These are phyloP conservation scores for Styela clava DNA, from an alignment of 23 tunicate species.

Conservation along the genomic window DNA sequence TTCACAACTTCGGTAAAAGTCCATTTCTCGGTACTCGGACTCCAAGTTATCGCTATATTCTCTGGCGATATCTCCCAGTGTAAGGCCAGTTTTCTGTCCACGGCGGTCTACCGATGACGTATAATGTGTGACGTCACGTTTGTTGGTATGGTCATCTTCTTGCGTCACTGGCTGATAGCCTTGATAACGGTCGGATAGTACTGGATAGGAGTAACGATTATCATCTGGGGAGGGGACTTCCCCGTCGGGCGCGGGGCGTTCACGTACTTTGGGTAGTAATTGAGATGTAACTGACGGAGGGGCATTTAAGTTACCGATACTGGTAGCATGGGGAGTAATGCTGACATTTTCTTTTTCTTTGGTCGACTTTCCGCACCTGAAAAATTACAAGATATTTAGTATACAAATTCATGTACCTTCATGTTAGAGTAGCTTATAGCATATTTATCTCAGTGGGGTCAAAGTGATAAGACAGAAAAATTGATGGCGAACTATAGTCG, in stretches of 20 bases:
- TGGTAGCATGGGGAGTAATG: conserved; percentile 11
- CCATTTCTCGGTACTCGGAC: background rate
- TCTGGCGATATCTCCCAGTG: conserved; percentile 17
- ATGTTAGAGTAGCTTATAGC: no score
- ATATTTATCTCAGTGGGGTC: no score
- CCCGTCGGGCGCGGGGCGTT: background rate
- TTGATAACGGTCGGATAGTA: background rate
- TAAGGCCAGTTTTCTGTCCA: background rate
- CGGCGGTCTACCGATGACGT: conserved; percentile 4
- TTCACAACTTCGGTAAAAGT: conserved; percentile 6
- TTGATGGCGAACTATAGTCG: no score
- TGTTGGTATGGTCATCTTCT: conserved; percentile 6
- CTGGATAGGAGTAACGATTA: conserved; percentile 7
- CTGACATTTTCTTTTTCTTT: background rate
- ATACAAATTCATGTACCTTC: no score
- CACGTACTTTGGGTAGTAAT: background rate
- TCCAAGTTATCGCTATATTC: conserved; percentile 3
- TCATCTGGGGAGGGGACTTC: background rate
- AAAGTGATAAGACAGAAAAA: no score
- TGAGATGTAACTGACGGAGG: conserved; percentile 35
- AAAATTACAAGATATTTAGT: no score
- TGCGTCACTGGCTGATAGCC: background rate
- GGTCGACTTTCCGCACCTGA: conserved; percentile 7
- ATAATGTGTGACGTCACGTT: background rate
- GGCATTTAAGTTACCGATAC: background rate